Percentiles rank a stretch among this genome's conserved stretches.
These are phyloP conservation scores for Ibycter americanus DNA, from an alignment of 2,797 vertebrate species.

Conservation along the genomic window DNA sequence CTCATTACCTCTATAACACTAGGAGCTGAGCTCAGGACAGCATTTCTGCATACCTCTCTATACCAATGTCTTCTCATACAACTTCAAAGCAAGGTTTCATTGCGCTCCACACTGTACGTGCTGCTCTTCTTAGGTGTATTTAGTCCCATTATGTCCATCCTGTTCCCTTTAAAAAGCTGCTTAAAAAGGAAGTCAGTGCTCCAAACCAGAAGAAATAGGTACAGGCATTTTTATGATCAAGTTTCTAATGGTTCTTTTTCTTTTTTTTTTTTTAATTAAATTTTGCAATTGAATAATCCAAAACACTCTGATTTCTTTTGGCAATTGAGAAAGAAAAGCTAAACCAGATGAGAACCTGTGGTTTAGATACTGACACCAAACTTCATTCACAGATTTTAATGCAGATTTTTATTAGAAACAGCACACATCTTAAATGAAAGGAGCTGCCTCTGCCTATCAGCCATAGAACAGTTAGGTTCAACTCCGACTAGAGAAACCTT, in stretches of 20 bases:
- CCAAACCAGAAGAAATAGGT: background rate
- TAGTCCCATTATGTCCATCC: background rate
- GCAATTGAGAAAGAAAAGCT: background rate
- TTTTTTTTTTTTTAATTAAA: background rate
- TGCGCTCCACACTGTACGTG: background rate
- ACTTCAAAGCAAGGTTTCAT: background rate
- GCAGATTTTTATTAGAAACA: constrained; percentile 19
- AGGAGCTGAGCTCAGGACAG: background rate
- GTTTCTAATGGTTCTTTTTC: background rate
- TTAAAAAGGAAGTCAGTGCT: background rate
- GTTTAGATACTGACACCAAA: background rate
- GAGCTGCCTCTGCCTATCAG: background rate
- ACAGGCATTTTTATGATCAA: background rate
- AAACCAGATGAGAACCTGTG: constrained; percentile 11
- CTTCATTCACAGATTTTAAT: constrained; percentile 38
- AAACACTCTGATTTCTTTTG: background rate
- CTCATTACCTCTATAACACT: background rate
- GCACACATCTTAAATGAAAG: background rate
- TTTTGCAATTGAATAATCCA: constrained; percentile 4
- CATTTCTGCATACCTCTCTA: background rate
- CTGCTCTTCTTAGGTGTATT: background rate
- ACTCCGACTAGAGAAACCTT: background rate
- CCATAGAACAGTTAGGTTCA: background rate
- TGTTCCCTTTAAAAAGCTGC: background rate
- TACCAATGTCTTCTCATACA: background rate